Evolutionary conservation across 2,888 invertebrate species (phyloP).

Genomic region (Calephelis perditalis): DNA sequence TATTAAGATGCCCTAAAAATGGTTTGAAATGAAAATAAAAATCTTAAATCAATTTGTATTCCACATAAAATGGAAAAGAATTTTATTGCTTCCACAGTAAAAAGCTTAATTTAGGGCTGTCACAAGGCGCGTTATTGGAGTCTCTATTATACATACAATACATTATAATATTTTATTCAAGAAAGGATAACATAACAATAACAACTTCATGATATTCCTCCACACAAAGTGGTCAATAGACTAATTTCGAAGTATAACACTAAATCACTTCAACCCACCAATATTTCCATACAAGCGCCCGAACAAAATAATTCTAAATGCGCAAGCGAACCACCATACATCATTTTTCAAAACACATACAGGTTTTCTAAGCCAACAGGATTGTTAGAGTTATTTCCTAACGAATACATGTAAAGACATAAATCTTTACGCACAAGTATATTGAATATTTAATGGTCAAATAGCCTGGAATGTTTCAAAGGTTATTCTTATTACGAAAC

Average conservation of each 20-base stretch:
- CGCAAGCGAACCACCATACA: conserved; percentile 3
- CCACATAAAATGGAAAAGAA: not conserved
- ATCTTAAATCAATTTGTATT: not conserved
- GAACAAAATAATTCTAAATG: conserved; percentile 8
- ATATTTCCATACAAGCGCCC: conserved; percentile 9
- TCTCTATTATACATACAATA: not conserved
- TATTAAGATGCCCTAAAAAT: no score
- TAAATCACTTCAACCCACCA: conserved; percentile 9
- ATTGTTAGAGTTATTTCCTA: conserved; percentile 8
- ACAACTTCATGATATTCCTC: not conserved
- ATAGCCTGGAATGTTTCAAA: no score
- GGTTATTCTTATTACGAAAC: no score
- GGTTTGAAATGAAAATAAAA: not conserved
- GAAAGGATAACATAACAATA: conserved; percentile 6
- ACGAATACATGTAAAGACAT: conserved; percentile 7
- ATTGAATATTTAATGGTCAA: not conserved
- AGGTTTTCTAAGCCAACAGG: conserved; percentile 6
- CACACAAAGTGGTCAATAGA: not conserved
- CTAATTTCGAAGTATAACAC: conserved; percentile 4
- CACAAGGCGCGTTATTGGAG: not conserved
- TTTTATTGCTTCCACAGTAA: conserved; percentile 1
- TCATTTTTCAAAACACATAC: conserved; percentile 10
- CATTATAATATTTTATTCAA: not conserved
- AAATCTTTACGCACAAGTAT: conserved; percentile 6
- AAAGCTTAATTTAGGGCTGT: not conserved